Conservation (phyloP, 2,888 invertebrate species). For the Achlya flavicornis region DNA sequence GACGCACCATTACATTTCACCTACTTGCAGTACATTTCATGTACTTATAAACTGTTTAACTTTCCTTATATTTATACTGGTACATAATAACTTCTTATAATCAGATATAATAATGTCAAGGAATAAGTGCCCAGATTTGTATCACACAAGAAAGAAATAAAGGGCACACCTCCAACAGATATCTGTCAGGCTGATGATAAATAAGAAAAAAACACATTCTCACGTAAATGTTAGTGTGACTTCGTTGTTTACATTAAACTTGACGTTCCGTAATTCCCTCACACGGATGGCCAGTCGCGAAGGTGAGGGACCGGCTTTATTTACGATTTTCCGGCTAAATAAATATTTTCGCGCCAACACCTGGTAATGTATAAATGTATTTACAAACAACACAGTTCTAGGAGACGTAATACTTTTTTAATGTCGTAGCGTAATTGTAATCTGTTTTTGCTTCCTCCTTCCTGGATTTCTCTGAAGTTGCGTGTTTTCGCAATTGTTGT, state of each 20-base stretch:
- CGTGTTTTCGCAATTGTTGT: neutral
- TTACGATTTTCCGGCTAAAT: slow-evolving; percentile 32
- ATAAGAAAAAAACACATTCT: neutral
- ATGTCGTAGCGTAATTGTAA: neutral
- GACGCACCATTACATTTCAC: too few relatives aligned
- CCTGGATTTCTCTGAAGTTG: neutral
- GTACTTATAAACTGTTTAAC: too few relatives aligned
- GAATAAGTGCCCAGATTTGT: too few relatives aligned
- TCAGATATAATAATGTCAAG: too few relatives aligned
- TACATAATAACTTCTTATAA: too few relatives aligned
- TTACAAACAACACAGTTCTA: neutral
- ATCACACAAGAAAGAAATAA: too few relatives aligned
- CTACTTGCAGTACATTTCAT: too few relatives aligned
- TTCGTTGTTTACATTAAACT: neutral
- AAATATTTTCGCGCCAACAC: slow-evolving; percentile 4
- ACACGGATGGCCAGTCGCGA: neutral
- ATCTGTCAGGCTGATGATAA: too few relatives aligned
- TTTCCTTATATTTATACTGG: too few relatives aligned
- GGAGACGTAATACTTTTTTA: neutral
- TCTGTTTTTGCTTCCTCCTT: neutral
- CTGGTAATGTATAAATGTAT: neutral
- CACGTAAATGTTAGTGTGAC: neutral
- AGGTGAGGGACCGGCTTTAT: slow-evolving; percentile 18
- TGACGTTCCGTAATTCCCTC: neutral
- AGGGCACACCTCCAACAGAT: neutral